Evolutionary conservation across 2,797 vertebrate genomes (phyloP).

Genomic region (Pseudomugil gertrudae): DNA sequence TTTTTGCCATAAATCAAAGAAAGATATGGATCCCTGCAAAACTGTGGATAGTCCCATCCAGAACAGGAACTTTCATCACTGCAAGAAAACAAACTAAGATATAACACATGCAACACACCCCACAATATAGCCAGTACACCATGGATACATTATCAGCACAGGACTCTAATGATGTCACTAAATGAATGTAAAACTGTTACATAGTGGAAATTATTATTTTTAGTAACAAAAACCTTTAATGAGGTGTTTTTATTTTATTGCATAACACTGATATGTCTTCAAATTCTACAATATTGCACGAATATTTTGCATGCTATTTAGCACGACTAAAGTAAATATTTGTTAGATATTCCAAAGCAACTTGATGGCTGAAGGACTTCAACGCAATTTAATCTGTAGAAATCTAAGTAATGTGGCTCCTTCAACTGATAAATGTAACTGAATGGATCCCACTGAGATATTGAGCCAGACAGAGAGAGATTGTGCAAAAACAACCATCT

Average conservation of each 20-base stretch:
- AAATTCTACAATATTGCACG: too few relatives aligned
- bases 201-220: background rate
- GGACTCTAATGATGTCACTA: too few relatives aligned
- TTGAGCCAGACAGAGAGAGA: slow-evolving; percentile 9
- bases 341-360: background rate
- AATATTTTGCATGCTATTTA: background rate
- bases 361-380: background rate
- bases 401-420: background rate
- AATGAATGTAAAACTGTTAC: too few relatives aligned
- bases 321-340: background rate
- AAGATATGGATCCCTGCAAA: too few relatives aligned
- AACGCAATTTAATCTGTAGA: background rate
- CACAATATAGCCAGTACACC: too few relatives aligned
- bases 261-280: slow-evolving; percentile 1
- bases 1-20: too few relatives aligned
- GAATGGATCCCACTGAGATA: background rate
- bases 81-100: too few relatives aligned
- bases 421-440: slow-evolving; percentile 31
- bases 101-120: too few relatives aligned
- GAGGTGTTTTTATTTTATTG: slow-evolving; percentile 29
- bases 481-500: slow-evolving; percentile 58
- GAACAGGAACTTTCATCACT: too few relatives aligned
- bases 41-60: too few relatives aligned
- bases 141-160: too few relatives aligned
- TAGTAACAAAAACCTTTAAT: slow-evolving; percentile 36